Base-by-base conservation (phyloP, 2,797 vertebrate species). In the Sus cebifrons region DNA sequence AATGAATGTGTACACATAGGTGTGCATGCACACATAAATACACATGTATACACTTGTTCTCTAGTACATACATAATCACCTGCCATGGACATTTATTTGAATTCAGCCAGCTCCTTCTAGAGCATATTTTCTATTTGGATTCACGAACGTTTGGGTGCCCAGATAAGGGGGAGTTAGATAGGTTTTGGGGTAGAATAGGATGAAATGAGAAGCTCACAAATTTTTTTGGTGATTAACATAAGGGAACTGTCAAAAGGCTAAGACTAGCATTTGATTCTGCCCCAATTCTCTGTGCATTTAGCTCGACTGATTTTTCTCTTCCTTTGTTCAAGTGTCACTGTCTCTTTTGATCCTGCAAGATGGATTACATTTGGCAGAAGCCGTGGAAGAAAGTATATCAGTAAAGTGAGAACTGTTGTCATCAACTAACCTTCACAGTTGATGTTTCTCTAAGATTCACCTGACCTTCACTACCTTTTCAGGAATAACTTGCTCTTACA, bases 351-450 rank as follows among this genome's bases (percentile, higher is more conserved):
- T 93, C 20, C 83, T 87, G 64, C 17, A 70, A 85, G 81, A 92
- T 92, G n/a, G 56, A 93, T 95, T 94, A 60, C 89, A 92, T 93
- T 93, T 95, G 89, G 75, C 91, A 95, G 71, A 89, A 96, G 56
- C 62, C 75, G 67, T 7, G 62, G 89, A 90, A 89, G 74, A 92
- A 86, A 95, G 44, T 94, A 10, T 78, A 96, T 91, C 58, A 95
- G 77, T 85, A 56, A 96, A 92, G 67, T 90, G 82, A 96, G 67
- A 96, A 91, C 40, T 89, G 27, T 93, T 91, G 77, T 88, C 23
- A 9, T 89, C 54, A 79, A 73, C 78, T 86, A 83, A 94, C 83
- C 32, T 82, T 96, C 71, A 86, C 32, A 67, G 87, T 36, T 79
- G 78, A 78, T 93, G 17, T 94, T 96, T 91, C 81, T 62, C 86